Conservation (phyloP, 2,113 vertebrate species). For the Erinaceus europaeus region DNA sequence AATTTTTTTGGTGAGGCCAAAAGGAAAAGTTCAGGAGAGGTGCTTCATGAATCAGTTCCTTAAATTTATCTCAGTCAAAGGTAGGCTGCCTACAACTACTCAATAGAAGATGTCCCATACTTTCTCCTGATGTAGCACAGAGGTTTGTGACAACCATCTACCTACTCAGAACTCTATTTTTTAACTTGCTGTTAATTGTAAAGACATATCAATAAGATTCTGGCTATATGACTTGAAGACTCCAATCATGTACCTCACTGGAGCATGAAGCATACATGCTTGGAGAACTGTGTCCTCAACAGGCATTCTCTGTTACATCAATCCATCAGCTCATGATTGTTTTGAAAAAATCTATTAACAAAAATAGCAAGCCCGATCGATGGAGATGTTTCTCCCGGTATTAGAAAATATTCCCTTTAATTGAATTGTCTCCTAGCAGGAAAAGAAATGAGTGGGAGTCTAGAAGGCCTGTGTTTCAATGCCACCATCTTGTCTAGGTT, state of each 20-base stretch:
- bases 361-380: not conserved
- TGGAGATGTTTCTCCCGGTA: not conserved
- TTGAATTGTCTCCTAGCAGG: not conserved
- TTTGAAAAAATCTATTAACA: not conserved
- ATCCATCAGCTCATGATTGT: not conserved
- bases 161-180: not conserved
- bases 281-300: not conserved
- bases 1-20: conserved; percentile 48
- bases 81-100: not conserved
- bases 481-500: not conserved
- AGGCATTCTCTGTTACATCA: rapidly evolving
- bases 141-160: not conserved
- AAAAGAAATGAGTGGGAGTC: not conserved
- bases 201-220: not conserved
- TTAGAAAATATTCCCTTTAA: not conserved
- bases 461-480: too few species aligned
- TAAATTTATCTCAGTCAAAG: conserved; percentile 29
- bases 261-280: rapidly evolving
- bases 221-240: not conserved
- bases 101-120: too few species aligned
- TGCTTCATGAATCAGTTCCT: conserved; percentile 28
- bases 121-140: too few species aligned
- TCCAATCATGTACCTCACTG: not conserved
- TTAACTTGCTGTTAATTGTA: not conserved
- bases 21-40: conserved; percentile 42